These are phyloP conservation scores for Phacellophora camtschatica DNA, from an alignment of 30 jellyfish, hydroid and myxozoan genomes.

Conservation along the genomic window DNA sequence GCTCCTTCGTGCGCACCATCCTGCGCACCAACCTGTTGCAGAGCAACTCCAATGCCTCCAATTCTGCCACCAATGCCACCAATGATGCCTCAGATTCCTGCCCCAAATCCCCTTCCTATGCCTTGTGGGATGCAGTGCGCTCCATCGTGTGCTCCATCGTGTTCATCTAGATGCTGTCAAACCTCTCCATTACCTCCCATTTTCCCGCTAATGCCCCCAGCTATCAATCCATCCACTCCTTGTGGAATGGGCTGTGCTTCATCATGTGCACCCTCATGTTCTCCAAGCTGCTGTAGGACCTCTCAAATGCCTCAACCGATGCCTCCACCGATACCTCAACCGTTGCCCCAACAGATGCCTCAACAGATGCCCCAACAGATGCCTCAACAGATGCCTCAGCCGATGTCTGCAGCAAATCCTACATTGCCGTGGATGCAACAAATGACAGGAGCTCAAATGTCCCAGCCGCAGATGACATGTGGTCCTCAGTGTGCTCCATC, in stretches of 20 bases:
- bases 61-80: slow-evolving; percentile 28
- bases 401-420: no score
- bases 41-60: slow-evolving; percentile 30
- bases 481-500: slow-evolving; percentile 58
- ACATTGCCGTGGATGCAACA: no score
- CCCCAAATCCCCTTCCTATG: slow-evolving; percentile 38
- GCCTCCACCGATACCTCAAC: slow-evolving; percentile 2
- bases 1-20: slow-evolving; percentile 21
- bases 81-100: slow-evolving; percentile 13
- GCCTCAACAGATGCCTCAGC: slow-evolving; percentile 32
- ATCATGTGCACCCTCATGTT: slow-evolving; percentile 15
- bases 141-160: slow-evolving; percentile 42
- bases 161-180: slow-evolving; percentile 25
- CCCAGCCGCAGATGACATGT: slow-evolving; percentile 51
- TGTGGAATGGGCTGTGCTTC: not conserved
- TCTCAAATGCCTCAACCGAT: not conserved
- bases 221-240: not conserved
- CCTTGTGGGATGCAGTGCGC: slow-evolving; percentile 40
- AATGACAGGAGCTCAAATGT: slow-evolving; percentile 12
- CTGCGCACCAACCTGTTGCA: slow-evolving; percentile 52
- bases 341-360: no score
- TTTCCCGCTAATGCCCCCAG: slow-evolving; percentile 28
- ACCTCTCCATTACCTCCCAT: slow-evolving; percentile 51
- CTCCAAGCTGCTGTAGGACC: slow-evolving; percentile 23
- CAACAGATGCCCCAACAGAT: no score